These are phyloP conservation scores for Colletes latitarsis DNA, from an alignment of 1,140 invertebrate genomes.

Conservation along the genomic window DNA sequence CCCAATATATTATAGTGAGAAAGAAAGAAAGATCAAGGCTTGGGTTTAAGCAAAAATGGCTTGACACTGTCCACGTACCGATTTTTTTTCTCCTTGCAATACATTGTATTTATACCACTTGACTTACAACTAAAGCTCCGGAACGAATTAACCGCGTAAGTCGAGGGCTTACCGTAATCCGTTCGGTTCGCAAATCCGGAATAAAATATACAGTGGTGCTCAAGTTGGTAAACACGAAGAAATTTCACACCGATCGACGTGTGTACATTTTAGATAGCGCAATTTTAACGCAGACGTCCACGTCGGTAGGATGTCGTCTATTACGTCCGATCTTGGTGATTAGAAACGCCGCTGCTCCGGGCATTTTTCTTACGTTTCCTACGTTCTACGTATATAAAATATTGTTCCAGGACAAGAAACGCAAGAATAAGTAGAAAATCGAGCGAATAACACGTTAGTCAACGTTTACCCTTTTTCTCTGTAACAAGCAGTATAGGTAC, in stretches of 20 bases:
- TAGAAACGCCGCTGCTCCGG: not conserved
- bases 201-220: too few species aligned
- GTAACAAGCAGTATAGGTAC: not conserved
- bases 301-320: not conserved
- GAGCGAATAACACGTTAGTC: not conserved
- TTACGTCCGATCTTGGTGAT: not conserved
- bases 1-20: too few species aligned
- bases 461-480: not conserved
- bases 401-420: not conserved
- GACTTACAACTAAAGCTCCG: too few species aligned
- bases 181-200: too few species aligned
- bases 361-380: not conserved
- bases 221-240: not conserved
- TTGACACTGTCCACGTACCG: too few species aligned
- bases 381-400: not conserved
- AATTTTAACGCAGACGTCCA: not conserved
- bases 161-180: too few species aligned
- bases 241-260: not conserved
- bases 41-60: too few species aligned
- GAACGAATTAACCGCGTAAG: too few species aligned
- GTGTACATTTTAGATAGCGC: not conserved
- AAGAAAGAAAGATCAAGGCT: too few species aligned
- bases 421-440: not conserved
- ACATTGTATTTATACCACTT: too few species aligned
- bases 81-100: too few species aligned